Base-by-base conservation (phyloP, 2,888 invertebrate genomes). In the Andrena bicolor region DNA sequence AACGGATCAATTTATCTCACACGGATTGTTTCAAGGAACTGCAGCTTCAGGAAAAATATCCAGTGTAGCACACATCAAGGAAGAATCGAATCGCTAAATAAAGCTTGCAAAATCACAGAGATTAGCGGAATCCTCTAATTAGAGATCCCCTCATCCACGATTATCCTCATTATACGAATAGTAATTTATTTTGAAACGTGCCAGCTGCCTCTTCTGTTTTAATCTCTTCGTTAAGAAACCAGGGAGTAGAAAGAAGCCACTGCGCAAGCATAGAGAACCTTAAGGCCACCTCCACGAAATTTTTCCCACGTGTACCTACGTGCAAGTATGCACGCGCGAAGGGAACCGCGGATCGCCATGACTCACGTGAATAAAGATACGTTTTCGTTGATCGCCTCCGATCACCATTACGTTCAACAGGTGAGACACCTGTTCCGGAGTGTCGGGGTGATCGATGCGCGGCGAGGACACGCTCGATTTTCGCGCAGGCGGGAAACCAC, bases 381-480 rank as follows among this genome's bases (percentile, higher is more conserved):
- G 56, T 80, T 86, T 86, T 80, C 70, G 74, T 83, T 65, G 48
- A 23, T 61, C 68, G 48, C 49, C 70, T 56, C 26, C 69, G 35
- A 20, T 61, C 68, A 48, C 41, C 70, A 61, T 26, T 0, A 26
- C 35, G 26, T 51, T n/a, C 58, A 77, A 73, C 85, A 80, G 74
- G 74, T 80, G 64, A 53, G 49, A 76, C 74, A 69, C 63, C 65
- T 56, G 80, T 77, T 68, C 63, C 26, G 53, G 30, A 20, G 79
- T 51, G 75, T 80, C 77, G 70, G 70, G 64, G 64, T 83, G 86
- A 86, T 86, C 75, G 83, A 86, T 80, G 76, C 23, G 28, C n/a
- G 32, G n/a, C 49, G 63, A 70, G 65, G 73, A 69, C 26, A 56
- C 71, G 80, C 35, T 76, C 69, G 76, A 86, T 72, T 72, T 81